phyloP scores from a whole-genome alignment of 1,140 invertebrate genomes.

The Eufriesea mexicana region DNA sequence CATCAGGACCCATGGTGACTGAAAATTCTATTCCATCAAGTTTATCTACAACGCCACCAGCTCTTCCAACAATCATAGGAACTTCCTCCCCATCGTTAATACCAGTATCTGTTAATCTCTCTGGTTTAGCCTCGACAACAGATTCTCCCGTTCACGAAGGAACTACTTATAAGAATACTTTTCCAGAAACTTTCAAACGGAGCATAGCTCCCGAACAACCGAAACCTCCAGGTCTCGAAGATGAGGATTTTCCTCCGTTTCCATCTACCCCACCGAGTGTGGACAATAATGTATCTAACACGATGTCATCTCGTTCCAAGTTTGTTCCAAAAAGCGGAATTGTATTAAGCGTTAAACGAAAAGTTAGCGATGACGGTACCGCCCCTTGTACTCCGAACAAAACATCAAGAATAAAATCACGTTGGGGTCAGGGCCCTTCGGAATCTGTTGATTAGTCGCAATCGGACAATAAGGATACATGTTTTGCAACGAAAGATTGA shows the following conservation, averaged over 20 bases:
- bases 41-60: background rate
- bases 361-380: constrained; percentile 63
- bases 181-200: constrained; percentile 58
- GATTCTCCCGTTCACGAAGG: constrained; percentile 14
- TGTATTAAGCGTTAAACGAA: constrained; percentile 75
- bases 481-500: background rate
- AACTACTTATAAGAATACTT: constrained; percentile 30
- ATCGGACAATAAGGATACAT: too few species aligned
- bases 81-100: background rate
- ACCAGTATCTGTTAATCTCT: background rate
- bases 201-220: constrained; percentile 69
- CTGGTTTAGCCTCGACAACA: background rate
- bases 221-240: constrained; percentile 75
- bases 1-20: background rate
- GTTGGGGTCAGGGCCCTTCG: constrained; percentile 77
- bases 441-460: constrained; percentile 27
- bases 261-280: constrained; percentile 51
- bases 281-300: constrained; percentile 29
- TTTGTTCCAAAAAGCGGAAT: constrained; percentile 73
- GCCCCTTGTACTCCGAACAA: constrained; percentile 54
- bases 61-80: constrained; percentile 17
- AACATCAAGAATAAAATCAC: constrained; percentile 72
- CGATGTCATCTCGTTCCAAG: constrained; percentile 55
- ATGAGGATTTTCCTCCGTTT: constrained; percentile 72
- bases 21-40: background rate